phyloP scores from a whole-genome alignment of 1,140 invertebrate species.

The Adelges cooleyi region DNA sequence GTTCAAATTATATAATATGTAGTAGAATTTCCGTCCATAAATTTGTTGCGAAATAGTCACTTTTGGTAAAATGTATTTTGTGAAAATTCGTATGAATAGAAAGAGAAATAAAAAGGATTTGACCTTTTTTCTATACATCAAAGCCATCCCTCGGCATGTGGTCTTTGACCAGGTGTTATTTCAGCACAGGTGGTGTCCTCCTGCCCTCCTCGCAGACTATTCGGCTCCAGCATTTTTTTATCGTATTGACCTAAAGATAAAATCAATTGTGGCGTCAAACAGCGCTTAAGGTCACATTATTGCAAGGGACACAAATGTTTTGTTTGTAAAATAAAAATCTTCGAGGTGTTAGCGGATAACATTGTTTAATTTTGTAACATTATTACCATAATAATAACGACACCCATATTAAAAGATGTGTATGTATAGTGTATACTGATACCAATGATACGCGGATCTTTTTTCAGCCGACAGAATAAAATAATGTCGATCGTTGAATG shows the following conservation, averaged over 20 bases:
- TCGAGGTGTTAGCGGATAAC: too few relatives aligned
- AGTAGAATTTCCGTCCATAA: neutral
- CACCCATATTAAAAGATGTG: too few relatives aligned
- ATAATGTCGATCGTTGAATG: too few relatives aligned
- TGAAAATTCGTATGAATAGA: neutral
- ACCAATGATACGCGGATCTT: too few relatives aligned
- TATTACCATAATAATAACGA: too few relatives aligned
- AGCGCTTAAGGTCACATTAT: too few relatives aligned
- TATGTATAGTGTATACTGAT: too few relatives aligned
- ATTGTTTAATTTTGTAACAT: too few relatives aligned
- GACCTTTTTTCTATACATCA: conserved; percentile 23
- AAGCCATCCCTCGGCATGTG: conserved; percentile 6
- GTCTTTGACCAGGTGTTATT: conserved; percentile 21
- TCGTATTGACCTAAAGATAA: conserved; percentile 9
- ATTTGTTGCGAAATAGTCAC: neutral
- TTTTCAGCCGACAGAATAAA: too few relatives aligned
- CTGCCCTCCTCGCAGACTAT: neutral
- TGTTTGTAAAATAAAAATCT: too few relatives aligned
- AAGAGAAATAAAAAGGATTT: conserved; percentile 1
- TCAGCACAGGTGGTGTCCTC: conserved; percentile 11
- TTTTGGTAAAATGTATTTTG: neutral
- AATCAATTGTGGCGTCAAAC: conserved; percentile 7
- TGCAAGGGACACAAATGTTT: too few relatives aligned
- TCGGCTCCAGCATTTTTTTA: conserved; percentile 12
- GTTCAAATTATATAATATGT: neutral